A percentile compares a stretch with the other conserved stretches of the same genome.
phyloP scores from a whole-genome alignment of 2,888 invertebrate genomes.

The Sphaeridia pumilis region DNA sequence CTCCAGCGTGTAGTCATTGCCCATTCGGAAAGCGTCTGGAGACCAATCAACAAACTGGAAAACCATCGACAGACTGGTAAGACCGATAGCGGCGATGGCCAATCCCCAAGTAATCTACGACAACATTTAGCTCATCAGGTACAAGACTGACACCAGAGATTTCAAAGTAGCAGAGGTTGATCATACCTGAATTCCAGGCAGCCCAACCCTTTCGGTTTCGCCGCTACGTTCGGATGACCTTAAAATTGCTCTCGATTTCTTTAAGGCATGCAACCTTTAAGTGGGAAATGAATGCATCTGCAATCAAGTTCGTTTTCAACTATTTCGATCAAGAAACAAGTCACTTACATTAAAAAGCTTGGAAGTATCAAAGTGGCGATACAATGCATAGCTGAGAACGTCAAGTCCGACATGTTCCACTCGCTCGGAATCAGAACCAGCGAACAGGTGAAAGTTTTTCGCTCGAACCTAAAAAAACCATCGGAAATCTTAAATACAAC shows the following conservation, averaged over 20 bases:
- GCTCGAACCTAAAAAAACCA: not conserved
- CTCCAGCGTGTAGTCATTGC: not conserved
- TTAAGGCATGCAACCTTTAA: too few relatives aligned
- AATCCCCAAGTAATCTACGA: not conserved
- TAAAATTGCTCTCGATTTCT: too few relatives aligned
- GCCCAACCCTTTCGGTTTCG: too few relatives aligned
- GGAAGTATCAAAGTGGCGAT: constrained; percentile 9
- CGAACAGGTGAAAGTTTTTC: constrained; percentile 3
- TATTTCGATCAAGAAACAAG: too few relatives aligned
- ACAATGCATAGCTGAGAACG: not conserved
- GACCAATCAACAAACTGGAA: not conserved
- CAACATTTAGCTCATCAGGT: too few relatives aligned
- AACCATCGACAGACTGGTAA: too few relatives aligned
- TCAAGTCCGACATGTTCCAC: constrained; percentile 6
- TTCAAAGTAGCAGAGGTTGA: too few relatives aligned
- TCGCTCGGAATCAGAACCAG: constrained; percentile 2
- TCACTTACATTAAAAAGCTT: constrained; percentile 6
- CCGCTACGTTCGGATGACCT: too few relatives aligned
- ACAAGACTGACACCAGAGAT: too few relatives aligned
- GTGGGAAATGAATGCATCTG: too few relatives aligned
- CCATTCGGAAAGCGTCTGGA: not conserved
- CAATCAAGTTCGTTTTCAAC: too few relatives aligned
- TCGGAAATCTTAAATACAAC: not conserved
- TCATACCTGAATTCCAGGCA: too few relatives aligned
- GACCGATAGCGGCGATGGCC: not conserved